These are phyloP conservation scores for Rissa tridactyla DNA, from an alignment of 2,113 vertebrate species.

Conservation along the genomic window DNA sequence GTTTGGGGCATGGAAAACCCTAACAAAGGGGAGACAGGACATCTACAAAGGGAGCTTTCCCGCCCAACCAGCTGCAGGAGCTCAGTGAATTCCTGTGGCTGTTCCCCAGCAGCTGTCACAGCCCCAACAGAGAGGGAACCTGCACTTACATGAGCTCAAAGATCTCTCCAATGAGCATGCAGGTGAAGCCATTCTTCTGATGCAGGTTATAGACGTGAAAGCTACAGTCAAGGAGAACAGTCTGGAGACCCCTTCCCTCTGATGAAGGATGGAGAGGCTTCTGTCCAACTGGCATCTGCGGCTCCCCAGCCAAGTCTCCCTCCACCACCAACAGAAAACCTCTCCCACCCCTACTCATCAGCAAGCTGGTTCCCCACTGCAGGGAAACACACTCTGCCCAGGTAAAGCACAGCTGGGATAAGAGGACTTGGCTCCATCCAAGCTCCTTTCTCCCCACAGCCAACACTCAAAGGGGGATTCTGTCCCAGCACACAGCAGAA, in stretches of 20 bases:
- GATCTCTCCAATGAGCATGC: constrained; percentile 95
- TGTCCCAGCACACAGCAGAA: background rate
- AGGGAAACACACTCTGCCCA: background rate
- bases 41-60: background rate
- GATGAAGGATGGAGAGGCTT: background rate
- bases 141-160: constrained; percentile 94
- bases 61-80: background rate
- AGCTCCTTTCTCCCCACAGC: background rate
- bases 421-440: background rate
- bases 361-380: background rate
- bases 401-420: background rate
- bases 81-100: background rate
- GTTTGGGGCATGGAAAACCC: background rate
- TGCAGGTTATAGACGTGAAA: constrained; percentile 93
- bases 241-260: background rate
- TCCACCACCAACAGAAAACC: background rate
- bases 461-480: background rate
- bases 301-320: background rate
- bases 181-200: constrained; percentile 98
- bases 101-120: background rate
- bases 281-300: background rate
- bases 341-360: background rate
- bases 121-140: background rate
- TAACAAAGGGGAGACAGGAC: background rate
- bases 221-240: constrained; percentile 63